Conservation (phyloP, 2,888 invertebrate genomes). For the Sinodicranocentrus sp. region DNA sequence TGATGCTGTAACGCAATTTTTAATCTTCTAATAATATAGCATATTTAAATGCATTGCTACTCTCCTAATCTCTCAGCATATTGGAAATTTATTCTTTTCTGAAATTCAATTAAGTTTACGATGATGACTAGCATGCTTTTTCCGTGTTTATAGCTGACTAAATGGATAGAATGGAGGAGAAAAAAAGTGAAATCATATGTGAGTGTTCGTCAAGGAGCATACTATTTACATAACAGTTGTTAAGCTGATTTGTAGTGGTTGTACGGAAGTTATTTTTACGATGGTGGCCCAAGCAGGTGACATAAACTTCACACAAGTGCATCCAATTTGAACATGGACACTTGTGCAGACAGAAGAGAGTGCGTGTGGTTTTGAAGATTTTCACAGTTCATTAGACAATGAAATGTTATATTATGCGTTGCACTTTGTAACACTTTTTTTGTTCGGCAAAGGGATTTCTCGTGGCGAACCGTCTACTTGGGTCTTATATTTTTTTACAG, state of each 20-base stretch:
- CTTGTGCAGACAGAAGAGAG: background rate
- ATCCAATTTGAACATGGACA: slow-evolving; percentile 6
- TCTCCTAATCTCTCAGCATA: background rate
- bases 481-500: too few relatives aligned
- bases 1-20: background rate
- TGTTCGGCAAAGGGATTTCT: too few relatives aligned
- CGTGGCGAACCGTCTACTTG: too few relatives aligned
- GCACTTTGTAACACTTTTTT: too few relatives aligned
- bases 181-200: background rate
- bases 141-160: background rate
- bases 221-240: slow-evolving; percentile 12
- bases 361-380: slow-evolving; percentile 6
- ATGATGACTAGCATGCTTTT: background rate
- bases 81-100: background rate
- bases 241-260: slow-evolving; percentile 32
- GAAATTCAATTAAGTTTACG: slow-evolving; percentile 29
- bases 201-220: too few relatives aligned
- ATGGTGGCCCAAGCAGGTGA: slow-evolving; percentile 22
- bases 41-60: background rate
- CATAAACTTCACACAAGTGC: slow-evolving; percentile 13
- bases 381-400: slow-evolving; percentile 21
- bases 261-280: background rate
- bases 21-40: background rate
- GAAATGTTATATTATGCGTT: too few relatives aligned
- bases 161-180: background rate